Conservation (phyloP, 2,888 invertebrate genomes). For the Chymomyza caudatula region DNA sequence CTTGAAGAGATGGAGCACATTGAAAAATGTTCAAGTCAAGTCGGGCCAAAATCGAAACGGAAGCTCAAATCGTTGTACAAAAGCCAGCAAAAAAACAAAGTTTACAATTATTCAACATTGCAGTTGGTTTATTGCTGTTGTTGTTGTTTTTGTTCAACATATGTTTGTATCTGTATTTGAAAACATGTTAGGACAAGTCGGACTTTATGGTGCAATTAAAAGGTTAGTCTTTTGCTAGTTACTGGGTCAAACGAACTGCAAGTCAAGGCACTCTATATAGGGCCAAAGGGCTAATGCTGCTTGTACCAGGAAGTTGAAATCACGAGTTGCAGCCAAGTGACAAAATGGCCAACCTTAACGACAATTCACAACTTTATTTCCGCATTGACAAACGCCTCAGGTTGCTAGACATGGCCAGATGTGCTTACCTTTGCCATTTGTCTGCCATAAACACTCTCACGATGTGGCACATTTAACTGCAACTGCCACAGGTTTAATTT, state of each 20-base stretch:
- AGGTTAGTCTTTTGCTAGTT: conserved; percentile 24
- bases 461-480: conserved; percentile 32
- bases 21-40: conserved; percentile 52
- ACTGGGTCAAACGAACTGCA: conserved; percentile 17
- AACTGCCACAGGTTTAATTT: conserved; percentile 15
- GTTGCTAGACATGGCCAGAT: conserved; percentile 38
- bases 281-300: conserved; percentile 15
- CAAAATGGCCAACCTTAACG: conserved; percentile 48
- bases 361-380: conserved; percentile 48
- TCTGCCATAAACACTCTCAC: conserved; percentile 60
- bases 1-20: conserved; percentile 19
- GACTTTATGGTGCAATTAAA: conserved; percentile 41
- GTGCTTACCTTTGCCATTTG: conserved; percentile 26
- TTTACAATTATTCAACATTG: conserved; percentile 61
- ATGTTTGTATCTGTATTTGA: not conserved
- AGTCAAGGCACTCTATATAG: conserved; percentile 6
- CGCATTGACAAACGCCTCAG: conserved; percentile 53
- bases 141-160: conserved; percentile 43
- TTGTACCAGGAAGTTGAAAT: conserved; percentile 50
- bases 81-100: conserved; percentile 30
- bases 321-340: not conserved
- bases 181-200: no score
- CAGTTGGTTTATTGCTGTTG: conserved; percentile 24
- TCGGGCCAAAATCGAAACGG: conserved; percentile 54
- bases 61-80: conserved; percentile 42